These are phyloP conservation scores for Ophthalmolycus amberensis DNA, from an alignment of 2,113 vertebrate genomes.

Conservation along the genomic window DNA sequence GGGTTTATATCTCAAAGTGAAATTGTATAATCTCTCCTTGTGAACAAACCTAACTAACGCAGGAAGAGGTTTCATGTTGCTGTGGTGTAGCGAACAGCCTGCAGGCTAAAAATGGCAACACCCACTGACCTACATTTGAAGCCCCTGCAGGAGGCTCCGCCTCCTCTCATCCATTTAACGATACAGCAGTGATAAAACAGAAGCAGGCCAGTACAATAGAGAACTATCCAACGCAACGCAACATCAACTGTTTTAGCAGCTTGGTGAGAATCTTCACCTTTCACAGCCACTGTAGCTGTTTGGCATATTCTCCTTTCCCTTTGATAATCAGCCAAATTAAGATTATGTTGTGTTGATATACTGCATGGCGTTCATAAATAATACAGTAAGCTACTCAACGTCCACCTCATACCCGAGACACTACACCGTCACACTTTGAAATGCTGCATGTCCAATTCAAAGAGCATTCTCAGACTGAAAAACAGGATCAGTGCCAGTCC, in stretches of 20 bases:
- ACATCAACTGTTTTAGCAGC: not conserved
- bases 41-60: not conserved
- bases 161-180: not conserved
- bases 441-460: not conserved
- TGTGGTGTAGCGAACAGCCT: conserved; percentile 12
- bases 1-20: not conserved
- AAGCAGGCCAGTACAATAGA: not conserved
- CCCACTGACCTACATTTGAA: conserved; percentile 73
- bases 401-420: not conserved
- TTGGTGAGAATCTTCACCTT: not conserved
- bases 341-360: not conserved
- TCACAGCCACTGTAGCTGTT: not conserved
- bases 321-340: not conserved
- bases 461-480: not conserved
- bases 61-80: not conserved
- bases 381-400: not conserved
- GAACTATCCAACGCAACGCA: not conserved
- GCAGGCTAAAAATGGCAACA: conserved; percentile 46
- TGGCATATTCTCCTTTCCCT: not conserved
- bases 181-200: conserved; percentile 3
- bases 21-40: not conserved
- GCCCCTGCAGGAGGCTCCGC: conserved; percentile 13
- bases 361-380: not conserved
- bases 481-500: too few species aligned
- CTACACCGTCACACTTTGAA: not conserved